A percentile compares a stretch with the other conserved stretches of the same genome.
These are phyloP conservation scores for Aphis craccivora DNA, from an alignment of 1,140 invertebrate species.

Conservation along the genomic window DNA sequence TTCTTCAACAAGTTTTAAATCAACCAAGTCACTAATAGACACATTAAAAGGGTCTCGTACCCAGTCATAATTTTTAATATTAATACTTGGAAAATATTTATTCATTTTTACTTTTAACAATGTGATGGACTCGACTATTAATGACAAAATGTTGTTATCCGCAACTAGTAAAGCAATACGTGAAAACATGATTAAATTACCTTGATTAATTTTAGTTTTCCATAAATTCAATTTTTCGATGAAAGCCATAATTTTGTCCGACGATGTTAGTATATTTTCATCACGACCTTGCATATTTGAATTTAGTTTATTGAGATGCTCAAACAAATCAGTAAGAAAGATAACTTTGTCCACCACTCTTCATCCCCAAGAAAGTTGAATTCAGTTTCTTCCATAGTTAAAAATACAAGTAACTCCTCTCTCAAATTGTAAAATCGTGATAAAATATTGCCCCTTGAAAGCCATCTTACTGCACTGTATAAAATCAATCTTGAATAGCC, in stretches of 20 bases:
- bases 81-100: slow-evolving; percentile 14
- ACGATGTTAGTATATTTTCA: too few species aligned
- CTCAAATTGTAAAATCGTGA: background rate
- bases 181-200: background rate
- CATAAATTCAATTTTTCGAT: too few species aligned
- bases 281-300: too few species aligned
- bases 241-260: too few species aligned
- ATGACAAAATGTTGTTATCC: background rate
- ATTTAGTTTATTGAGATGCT: too few species aligned
- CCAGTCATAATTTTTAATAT: background rate
- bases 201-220: background rate
- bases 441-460: background rate
- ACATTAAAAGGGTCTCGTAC: background rate
- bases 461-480: background rate
- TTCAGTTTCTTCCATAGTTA: too few species aligned
- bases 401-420: background rate
- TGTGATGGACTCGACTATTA: background rate
- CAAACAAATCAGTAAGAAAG: too few species aligned
- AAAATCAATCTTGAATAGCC: background rate
- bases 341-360: too few species aligned
- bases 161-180: background rate
- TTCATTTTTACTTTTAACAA: background rate
- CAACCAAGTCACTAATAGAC: background rate
- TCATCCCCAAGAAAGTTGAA: too few species aligned
- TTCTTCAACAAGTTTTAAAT: slow-evolving; percentile 22